Evolutionary conservation across 2,888 invertebrate genomes (phyloP).

Genomic region (Tetragnatha montana): DNA sequence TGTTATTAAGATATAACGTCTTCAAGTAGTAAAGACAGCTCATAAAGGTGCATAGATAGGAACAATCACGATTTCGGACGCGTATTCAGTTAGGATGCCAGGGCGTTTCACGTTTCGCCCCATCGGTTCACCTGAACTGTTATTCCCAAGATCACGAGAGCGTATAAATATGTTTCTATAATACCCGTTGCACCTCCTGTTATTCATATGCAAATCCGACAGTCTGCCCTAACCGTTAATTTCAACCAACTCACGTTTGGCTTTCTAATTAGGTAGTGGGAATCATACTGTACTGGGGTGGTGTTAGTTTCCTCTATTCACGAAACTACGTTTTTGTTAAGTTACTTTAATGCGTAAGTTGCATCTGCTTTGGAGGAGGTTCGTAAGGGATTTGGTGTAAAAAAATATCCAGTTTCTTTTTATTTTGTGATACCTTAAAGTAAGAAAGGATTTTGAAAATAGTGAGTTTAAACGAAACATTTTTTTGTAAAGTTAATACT

Average conservation of each 20-base stretch:
- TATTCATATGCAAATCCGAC: not conserved
- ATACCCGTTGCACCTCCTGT: not conserved
- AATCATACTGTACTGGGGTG: too few relatives aligned
- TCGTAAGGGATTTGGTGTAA: too few relatives aligned
- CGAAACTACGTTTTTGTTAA: not conserved
- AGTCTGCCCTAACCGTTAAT: not conserved
- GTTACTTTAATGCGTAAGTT: not conserved
- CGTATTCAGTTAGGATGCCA: not conserved
- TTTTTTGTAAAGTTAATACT: too few relatives aligned
- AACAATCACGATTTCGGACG: not conserved
- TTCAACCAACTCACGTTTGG: not conserved
- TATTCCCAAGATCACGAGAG: not conserved
- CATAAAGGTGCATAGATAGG: not conserved
- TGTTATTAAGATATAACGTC: too few relatives aligned
- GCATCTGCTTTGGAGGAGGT: too few relatives aligned
- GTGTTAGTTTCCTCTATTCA: too few relatives aligned
- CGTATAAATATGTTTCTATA: not conserved
- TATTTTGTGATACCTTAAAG: too few relatives aligned
- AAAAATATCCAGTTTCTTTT: too few relatives aligned
- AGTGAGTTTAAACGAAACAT: too few relatives aligned
- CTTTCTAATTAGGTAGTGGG: too few relatives aligned
- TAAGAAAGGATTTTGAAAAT: too few relatives aligned
- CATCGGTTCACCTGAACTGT: not conserved
- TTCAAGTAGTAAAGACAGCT: too few relatives aligned
- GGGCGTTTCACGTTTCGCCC: slow-evolving; percentile 1